Evolutionary conservation across 2,888 invertebrate species (phyloP), one percentile per base, ranked within the genome.

Genomic region (Polymixis flavicincta): DNA sequence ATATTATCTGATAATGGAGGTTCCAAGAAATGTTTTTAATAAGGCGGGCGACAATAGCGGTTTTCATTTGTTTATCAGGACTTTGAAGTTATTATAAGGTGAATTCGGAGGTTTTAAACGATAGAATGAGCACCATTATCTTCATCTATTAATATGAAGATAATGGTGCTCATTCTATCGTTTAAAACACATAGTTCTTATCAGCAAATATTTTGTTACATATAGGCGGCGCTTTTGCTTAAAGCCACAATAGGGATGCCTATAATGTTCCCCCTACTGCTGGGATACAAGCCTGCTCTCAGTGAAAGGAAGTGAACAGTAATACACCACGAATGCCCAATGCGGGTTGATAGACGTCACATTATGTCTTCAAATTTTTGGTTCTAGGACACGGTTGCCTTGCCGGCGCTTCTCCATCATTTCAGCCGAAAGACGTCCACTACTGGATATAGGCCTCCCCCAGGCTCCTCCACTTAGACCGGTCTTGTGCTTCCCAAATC

Each of bases 11-110:
- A 82, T 77, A 55, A 65, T 3, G 3, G 4, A 37, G 19, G 22
- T 80, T 80, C 82, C 6, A 1, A 57, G 80, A 80, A 80, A 37
- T 82, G 71, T 77, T 80, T 68, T 68, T 3, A 14, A 22, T 80
- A 68, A 77, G 80, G 78, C 78, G 28, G 45, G 50, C 55, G 37
- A 68, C 67, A 71, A 52, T 9, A 55, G 17, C 7, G 4, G 2
- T 32, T 52, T 42, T 45, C 7, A 22, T 11, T 4, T 32, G 17
- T 14, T 69, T 77, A 71, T 78, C 63, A 32, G 22, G 32, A 11
- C 22, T 59, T 66, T 32, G 17, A 55, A 60, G 37, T 72, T 50
- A 32, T 50, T 54, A 13, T 3, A 2, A 28, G 13, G 60, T 61
- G 57, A 64, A 1, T 45, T 11, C 6, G 14, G 28, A 64, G n/a